A percentile compares a stretch with the other conserved stretches of the same genome.
phyloP scores from a whole-genome alignment of 1,140 invertebrate species.

The Diplogasteroides magnus region DNA sequence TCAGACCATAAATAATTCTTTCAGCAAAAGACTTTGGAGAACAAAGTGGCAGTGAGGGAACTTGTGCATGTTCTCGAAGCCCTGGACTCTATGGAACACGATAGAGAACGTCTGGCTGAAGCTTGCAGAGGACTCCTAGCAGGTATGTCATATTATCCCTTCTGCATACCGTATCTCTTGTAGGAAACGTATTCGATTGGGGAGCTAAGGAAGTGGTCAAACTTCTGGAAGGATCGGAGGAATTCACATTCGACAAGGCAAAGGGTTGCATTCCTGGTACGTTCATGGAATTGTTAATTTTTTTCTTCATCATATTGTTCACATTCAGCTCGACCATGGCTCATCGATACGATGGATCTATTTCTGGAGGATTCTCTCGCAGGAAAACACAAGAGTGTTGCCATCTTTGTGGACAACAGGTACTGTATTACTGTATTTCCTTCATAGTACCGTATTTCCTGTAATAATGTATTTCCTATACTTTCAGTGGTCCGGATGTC shows the following conservation, averaged over 20 bases:
- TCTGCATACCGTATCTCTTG: conserved; percentile 29
- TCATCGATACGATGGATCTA: conserved; percentile 76
- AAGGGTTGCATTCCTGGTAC: conserved; percentile 67
- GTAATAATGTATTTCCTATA: not conserved
- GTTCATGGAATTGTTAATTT: conserved; percentile 9
- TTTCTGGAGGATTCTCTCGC: conserved; percentile 72
- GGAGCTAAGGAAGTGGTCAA: conserved; percentile 79
- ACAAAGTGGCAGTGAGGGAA: conserved; percentile 64
- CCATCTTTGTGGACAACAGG: conserved; percentile 88
- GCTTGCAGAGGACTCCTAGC: not conserved
- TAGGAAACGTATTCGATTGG: conserved; percentile 95
- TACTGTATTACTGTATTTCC: too few species aligned
- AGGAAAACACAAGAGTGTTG: conserved; percentile 73
- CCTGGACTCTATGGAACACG: conserved; percentile 61
- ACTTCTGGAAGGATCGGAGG: conserved; percentile 67
- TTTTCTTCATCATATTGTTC: not conserved
- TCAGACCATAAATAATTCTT: conserved; percentile 31
- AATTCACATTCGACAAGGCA: conserved; percentile 68
- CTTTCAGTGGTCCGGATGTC: conserved; percentile 75
- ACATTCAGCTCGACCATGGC: conserved; percentile 73
- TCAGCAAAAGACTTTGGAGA: conserved; percentile 68
- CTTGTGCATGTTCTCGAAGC: conserved; percentile 60
- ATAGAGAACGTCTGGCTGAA: not conserved
- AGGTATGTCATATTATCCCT: not conserved
- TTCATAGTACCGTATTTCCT: too few species aligned